These are phyloP conservation scores for Arnoldichthys spilopterus DNA, from an alignment of 2,797 vertebrate species.

Conservation along the genomic window DNA sequence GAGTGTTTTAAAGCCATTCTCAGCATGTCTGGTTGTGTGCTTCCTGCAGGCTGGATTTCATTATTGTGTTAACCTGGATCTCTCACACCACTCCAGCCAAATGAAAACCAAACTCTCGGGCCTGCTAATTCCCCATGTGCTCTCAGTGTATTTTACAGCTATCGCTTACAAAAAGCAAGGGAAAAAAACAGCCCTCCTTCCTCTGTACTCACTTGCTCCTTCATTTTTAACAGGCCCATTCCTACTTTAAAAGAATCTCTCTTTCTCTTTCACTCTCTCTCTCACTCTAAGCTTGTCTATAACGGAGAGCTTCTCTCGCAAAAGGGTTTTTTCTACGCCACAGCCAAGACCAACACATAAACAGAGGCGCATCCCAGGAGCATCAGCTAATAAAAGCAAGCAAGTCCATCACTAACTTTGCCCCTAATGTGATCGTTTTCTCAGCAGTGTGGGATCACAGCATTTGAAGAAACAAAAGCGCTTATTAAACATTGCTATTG, in stretches of 20 bases:
- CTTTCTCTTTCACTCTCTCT: background rate
- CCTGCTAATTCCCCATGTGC: conserved; percentile 60
- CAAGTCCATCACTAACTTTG: background rate
- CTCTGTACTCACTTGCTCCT: conserved; percentile 43
- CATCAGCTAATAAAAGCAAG: conserved; percentile 21
- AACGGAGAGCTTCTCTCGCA: conserved; percentile 16
- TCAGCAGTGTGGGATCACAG: background rate
- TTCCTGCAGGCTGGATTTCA: conserved; percentile 70
- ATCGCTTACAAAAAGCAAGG: conserved; percentile 68
- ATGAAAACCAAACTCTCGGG: conserved; percentile 73
- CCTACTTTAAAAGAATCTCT: conserved; percentile 4
- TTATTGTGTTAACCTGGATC: conserved; percentile 78
- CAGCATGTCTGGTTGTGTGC: conserved; percentile 69
- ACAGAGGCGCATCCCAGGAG: conserved; percentile 8
- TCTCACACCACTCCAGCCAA: conserved; percentile 64
- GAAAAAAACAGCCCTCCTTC: conserved; percentile 48
- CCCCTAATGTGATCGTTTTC: conserved; percentile 16
- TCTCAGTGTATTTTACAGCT: conserved; percentile 68
- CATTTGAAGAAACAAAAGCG: conserved; percentile 29
- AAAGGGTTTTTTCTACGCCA: conserved; percentile 13
- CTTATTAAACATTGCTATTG: conserved; percentile 28
- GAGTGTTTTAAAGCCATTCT: conserved; percentile 58
- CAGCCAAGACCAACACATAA: conserved; percentile 39
- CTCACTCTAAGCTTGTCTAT: conserved; percentile 10
- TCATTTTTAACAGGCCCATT: conserved; percentile 32